Conservation (phyloP, 2,113 vertebrate genomes). For the Cichladusa arquata region DNA sequence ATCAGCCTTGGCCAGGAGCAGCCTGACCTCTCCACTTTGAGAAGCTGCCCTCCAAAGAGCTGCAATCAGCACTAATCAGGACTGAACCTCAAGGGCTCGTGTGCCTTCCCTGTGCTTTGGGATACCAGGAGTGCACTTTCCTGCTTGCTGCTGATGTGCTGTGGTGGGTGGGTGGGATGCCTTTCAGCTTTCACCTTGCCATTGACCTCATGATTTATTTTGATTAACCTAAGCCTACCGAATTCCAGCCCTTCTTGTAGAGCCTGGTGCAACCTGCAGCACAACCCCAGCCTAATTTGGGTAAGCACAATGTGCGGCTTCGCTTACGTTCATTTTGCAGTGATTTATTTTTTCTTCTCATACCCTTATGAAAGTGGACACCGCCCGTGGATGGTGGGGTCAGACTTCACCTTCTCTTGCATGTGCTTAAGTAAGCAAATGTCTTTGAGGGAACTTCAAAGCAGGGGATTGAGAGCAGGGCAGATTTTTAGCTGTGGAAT, state of each 20-base stretch:
- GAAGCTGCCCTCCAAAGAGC: background rate
- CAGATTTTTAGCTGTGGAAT: background rate
- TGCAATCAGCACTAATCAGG: background rate
- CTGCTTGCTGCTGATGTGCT: background rate
- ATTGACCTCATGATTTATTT: slow-evolving; percentile 66
- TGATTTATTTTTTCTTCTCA: slow-evolving; percentile 79
- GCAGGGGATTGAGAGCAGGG: background rate
- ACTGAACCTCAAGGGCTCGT: background rate
- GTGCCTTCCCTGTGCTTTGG: slow-evolving; percentile 9
- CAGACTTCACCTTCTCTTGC: slow-evolving; percentile 49
- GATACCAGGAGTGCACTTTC: background rate
- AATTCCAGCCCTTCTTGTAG: slow-evolving; percentile 50
- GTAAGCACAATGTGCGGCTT: slow-evolving; percentile 43
- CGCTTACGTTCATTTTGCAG: slow-evolving; percentile 21
- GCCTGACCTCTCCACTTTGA: background rate
- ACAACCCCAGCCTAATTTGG: slow-evolving; percentile 69
- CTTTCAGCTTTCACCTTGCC: slow-evolving; percentile 47
- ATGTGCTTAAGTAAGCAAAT: slow-evolving; percentile 60
- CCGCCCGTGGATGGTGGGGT: slow-evolving; percentile 35
- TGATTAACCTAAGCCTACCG: slow-evolving; percentile 67
- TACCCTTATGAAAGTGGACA: slow-evolving; percentile 68
- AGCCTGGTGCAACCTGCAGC: slow-evolving; percentile 61
- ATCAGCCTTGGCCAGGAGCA: background rate
- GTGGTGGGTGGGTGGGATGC: slow-evolving; percentile 25
- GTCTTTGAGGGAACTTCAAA: slow-evolving; percentile 45